These are phyloP conservation scores for Lepeophtheirus nordmannii DNA, from an alignment of 2,888 invertebrate species.

Conservation along the genomic window DNA sequence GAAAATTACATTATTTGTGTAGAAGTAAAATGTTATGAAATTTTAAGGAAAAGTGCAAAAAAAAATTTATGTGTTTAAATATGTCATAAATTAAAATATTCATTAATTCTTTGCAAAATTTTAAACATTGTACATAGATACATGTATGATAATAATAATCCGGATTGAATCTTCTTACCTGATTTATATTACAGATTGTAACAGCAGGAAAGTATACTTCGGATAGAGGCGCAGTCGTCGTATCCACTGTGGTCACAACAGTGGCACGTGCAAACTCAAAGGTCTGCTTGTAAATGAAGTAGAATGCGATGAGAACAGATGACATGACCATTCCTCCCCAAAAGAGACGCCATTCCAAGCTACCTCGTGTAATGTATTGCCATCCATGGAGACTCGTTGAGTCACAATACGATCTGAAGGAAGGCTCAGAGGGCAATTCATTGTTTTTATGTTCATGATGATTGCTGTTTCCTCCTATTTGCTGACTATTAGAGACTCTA, in stretches of 20 bases:
- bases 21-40: no score
- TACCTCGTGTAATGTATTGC: neutral
- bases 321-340: neutral
- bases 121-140: no score
- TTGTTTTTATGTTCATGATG: no score
- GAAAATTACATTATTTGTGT: no score
- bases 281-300: slow-evolving; percentile 3
- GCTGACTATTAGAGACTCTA: no score
- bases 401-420: slow-evolving; percentile 6
- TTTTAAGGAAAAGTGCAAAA: no score
- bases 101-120: no score
- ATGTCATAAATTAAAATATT: no score
- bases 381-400: slow-evolving; percentile 2
- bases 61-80: no score
- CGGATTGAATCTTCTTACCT: neutral
- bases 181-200: slow-evolving; percentile 9
- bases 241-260: slow-evolving; percentile 12
- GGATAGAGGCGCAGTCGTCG: slow-evolving; percentile 4
- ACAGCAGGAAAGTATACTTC: slow-evolving; percentile 12
- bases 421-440: neutral
- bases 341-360: neutral
- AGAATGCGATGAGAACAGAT: slow-evolving; percentile 6
- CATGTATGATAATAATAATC: no score
- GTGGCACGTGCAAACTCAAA: slow-evolving; percentile 7
- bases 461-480: no score